A percentile compares a stretch with the other conserved stretches of the same genome.
Evolutionary conservation across 1,140 invertebrate species (phyloP).

Genomic region (Neodiprion fabricii): DNA sequence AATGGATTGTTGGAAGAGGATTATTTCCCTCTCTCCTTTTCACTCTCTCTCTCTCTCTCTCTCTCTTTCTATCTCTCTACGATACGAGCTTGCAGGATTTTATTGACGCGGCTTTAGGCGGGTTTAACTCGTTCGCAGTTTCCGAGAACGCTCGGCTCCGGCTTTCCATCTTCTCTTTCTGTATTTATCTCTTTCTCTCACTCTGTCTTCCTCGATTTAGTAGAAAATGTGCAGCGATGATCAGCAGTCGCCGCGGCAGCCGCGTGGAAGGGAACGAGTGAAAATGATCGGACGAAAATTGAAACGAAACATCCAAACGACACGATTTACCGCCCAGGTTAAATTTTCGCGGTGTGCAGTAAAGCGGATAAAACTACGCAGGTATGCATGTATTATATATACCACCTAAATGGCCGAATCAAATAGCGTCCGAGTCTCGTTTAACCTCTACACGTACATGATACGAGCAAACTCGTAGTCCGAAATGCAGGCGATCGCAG

Average conservation of each 20-base stretch:
- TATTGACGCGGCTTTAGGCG: neutral
- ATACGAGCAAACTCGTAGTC: neutral
- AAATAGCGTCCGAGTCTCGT: neutral
- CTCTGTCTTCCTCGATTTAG: neutral
- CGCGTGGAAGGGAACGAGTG: too few relatives aligned
- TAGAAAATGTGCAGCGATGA: neutral
- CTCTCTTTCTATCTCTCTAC: too few relatives aligned
- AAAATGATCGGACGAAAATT: neutral
- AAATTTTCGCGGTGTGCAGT: neutral
- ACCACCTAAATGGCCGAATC: too few relatives aligned
- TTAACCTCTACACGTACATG: neutral
- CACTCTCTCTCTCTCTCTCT: too few relatives aligned
- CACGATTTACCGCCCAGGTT: neutral
- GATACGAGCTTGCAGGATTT: neutral
- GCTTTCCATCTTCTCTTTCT: too few relatives aligned
- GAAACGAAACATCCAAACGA: neutral
- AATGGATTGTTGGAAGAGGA: too few relatives aligned
- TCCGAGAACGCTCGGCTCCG: neutral
- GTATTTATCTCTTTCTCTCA: too few relatives aligned
- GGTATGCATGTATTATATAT: neutral
- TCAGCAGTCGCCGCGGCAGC: neutral
- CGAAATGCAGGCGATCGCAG: too few relatives aligned
- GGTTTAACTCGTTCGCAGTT: neutral
- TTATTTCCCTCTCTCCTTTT: too few relatives aligned
- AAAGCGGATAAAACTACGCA: neutral